Conservation (phyloP, 2,888 invertebrate species). For the Lymantria monacha region DNA sequence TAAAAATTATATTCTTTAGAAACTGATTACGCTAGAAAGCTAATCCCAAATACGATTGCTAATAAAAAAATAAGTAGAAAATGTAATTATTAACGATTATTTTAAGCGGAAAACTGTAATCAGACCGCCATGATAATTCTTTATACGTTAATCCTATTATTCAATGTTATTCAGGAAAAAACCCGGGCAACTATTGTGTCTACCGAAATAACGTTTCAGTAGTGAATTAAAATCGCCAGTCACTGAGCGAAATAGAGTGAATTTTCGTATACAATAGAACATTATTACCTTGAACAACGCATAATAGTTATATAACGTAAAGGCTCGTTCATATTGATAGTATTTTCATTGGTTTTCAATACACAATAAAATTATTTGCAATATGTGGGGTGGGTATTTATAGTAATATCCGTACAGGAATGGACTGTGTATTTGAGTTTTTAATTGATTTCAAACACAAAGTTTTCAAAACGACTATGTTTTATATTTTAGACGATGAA, state of each 20-base stretch:
- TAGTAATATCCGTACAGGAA: too few species aligned
- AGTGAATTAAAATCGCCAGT: conserved; percentile 30
- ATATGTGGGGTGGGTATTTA: too few species aligned
- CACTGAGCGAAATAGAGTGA: conserved; percentile 20
- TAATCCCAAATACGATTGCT: too few species aligned
- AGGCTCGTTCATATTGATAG: conserved; percentile 5
- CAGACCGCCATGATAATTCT: background rate
- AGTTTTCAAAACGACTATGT: too few species aligned
- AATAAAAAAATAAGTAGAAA: too few species aligned
- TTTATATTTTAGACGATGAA: too few species aligned
- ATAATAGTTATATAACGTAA: conserved; percentile 41
- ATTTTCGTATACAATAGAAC: conserved; percentile 43
- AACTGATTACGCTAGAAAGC: too few species aligned
- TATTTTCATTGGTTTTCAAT: background rate
- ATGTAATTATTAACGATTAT: background rate
- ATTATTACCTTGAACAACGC: conserved; percentile 40
- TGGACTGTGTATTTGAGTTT: too few species aligned
- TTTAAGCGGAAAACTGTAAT: background rate
- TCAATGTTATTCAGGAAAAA: conserved; percentile 7
- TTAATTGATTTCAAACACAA: too few species aligned
- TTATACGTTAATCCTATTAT: conserved; percentile 13
- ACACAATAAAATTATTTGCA: background rate
- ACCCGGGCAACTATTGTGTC: conserved; percentile 7
- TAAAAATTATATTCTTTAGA: too few species aligned
- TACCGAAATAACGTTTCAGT: conserved; percentile 15